Evolutionary conservation across 2,113 vertebrate genomes (phyloP).

Genomic region (Bos taurus): DNA sequence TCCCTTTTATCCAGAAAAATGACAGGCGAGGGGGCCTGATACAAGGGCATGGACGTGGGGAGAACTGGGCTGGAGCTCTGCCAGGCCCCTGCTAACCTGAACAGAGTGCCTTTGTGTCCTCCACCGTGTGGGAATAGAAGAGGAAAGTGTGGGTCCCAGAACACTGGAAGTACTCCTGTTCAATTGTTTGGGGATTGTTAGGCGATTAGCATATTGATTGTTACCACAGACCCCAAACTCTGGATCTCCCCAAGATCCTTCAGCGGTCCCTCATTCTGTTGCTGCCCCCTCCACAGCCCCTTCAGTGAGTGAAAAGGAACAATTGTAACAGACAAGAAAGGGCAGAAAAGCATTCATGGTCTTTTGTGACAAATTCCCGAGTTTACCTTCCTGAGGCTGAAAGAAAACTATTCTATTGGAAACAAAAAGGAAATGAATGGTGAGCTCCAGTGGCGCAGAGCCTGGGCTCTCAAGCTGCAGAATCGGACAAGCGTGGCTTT

Average conservation of each 20-base stretch:
- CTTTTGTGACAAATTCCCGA: neutral
- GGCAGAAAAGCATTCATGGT: neutral
- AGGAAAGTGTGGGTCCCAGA: neutral
- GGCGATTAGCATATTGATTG: conserved; percentile 4
- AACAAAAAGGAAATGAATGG: neutral
- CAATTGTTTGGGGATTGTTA: neutral
- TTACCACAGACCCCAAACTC: neutral
- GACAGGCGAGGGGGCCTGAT: neutral
- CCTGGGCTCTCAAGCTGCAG: neutral
- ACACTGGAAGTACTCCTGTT: neutral
- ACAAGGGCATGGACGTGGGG: neutral
- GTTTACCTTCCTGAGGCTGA: conserved; percentile 3
- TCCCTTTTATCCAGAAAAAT: neutral
- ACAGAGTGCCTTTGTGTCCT: neutral
- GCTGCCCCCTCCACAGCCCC: neutral
- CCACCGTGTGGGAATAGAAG: neutral
- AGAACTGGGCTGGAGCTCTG: neutral
- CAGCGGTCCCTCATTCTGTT: neutral
- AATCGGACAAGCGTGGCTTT: rapidly evolving
- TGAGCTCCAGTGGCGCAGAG: rapidly evolving
- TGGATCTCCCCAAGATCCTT: neutral
- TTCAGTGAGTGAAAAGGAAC: neutral
- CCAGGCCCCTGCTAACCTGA: conserved; percentile 1
- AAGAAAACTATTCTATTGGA: neutral
- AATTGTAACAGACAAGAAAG: neutral